Conservation (phyloP, 2,888 invertebrate genomes). For the Cylindroiulus punctatus region DNA sequence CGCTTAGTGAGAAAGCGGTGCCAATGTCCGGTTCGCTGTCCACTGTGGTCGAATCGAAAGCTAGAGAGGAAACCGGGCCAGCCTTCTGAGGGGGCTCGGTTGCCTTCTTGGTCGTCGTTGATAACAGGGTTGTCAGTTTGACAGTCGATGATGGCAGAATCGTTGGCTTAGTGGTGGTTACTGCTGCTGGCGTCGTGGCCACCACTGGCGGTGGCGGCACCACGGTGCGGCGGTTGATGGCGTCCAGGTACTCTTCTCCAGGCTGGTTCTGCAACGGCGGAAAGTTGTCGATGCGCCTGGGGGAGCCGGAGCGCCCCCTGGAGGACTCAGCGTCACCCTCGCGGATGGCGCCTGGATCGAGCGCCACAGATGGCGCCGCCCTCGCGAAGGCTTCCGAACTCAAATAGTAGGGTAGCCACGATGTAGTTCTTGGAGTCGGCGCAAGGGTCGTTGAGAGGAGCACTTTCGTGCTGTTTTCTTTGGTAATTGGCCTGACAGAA, state of each 20-base stretch:
- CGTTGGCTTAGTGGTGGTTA: neutral
- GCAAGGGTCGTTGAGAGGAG: neutral
- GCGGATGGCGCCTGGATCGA: neutral
- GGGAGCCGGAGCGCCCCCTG: conserved; percentile 49
- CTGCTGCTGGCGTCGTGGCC: conserved; percentile 34
- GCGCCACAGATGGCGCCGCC: neutral
- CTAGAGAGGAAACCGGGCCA: neutral
- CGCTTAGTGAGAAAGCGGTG: conserved; percentile 46
- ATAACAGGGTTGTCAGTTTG: neutral
- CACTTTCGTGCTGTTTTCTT: neutral
- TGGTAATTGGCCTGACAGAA: neutral
- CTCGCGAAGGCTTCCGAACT: neutral
- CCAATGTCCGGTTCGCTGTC: conserved; percentile 33
- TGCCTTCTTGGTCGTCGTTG: neutral
- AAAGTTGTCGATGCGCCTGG: conserved; percentile 39
- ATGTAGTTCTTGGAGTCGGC: neutral
- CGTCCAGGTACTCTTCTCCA: conserved; percentile 49
- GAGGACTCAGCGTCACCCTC: conserved; percentile 26
- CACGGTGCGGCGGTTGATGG: conserved; percentile 43
- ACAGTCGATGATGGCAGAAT: neutral
- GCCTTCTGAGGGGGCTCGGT: neutral
- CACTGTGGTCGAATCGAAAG: conserved; percentile 2
- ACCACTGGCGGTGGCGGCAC: conserved; percentile 8
- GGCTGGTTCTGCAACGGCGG: conserved; percentile 49
- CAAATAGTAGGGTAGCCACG: conserved; percentile 6